These are phyloP conservation scores for Metopolophium dirhodum DNA, from an alignment of 1,140 invertebrate species.

Conservation along the genomic window DNA sequence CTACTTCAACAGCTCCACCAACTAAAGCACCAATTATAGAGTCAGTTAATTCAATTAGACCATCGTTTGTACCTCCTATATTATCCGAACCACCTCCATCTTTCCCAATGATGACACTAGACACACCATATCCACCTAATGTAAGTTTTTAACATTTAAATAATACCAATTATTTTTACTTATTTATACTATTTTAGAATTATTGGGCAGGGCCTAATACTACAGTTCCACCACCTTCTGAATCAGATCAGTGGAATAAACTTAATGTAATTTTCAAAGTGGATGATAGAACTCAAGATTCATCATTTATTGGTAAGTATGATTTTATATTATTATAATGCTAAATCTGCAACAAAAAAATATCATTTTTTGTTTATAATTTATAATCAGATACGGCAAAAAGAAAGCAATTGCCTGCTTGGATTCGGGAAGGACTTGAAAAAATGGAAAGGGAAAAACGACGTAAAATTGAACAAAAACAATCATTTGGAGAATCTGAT, in stretches of 20 bases:
- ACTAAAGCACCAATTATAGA: constrained; percentile 63
- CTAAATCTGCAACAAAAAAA: not conserved
- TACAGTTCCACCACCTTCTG: not conserved
- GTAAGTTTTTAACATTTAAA: constrained; percentile 21
- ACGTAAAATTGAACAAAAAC: constrained; percentile 82
- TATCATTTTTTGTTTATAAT: not conserved
- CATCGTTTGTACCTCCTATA: constrained; percentile 63
- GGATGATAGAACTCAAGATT: constrained; percentile 38
- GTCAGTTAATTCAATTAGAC: constrained; percentile 62
- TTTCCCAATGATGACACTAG: not conserved
- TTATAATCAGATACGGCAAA: constrained; percentile 82
- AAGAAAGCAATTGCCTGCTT: constrained; percentile 87
- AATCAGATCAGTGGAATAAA: constrained; percentile 47
- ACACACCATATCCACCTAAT: constrained; percentile 3
- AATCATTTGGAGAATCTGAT: constrained; percentile 72
- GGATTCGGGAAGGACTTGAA: constrained; percentile 95
- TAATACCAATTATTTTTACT: not conserved
- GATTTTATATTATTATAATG: not conserved
- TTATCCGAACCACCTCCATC: constrained; percentile 57
- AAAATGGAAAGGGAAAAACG: constrained; percentile 97
- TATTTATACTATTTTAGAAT: constrained; percentile 6
- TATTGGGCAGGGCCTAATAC: constrained; percentile 10
- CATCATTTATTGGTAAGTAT: constrained; percentile 29
- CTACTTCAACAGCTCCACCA: constrained; percentile 62
- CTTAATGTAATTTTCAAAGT: not conserved